Base-by-base conservation (phyloP, 2,888 invertebrate species). In the Rhingia campestris region DNA sequence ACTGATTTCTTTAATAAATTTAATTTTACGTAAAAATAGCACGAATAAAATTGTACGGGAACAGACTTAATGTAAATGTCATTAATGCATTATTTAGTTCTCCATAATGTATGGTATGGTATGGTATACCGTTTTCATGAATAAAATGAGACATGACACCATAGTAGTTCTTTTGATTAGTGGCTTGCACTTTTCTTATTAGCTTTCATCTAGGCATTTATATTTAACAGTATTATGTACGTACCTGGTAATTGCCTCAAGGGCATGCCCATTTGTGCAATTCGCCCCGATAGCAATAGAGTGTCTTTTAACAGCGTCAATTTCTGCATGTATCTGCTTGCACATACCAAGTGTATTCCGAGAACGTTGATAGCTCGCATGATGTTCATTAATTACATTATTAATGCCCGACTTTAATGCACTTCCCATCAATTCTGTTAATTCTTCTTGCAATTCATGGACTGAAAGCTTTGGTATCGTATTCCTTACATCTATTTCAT, bases 401-500 rank as follows among this genome's bases (percentile, higher is more conserved):
- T 95, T 94, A 49, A 97, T 93, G 88, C 95, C 93, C 74, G 94
- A 93, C 86, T 93, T 93, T 73, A 97, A 93, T 84, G 95, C 93
- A 86, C 93, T 94, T 67, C 94, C 94, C 86, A 97, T 93, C 88
- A 96, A 95, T 7, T 92, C 91, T 1, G 88, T 88, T 6, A 91
- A 81, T 81, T 91, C 91, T 54, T 91, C 90, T 86, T 89, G 86
- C 37, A 90, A 89, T 77, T 90, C 90, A 86, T 89, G 88, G 59
- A 89, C 89, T 76, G 90, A 89, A 69, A 94, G 92, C 86, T 94
- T 92, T 76, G 93, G 93, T 88, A 93, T 94, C 87, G 96, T 94
- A 90, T 96, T 95, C 88, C 95, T 95, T 88, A 95, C 95, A 84
- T 94, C 93, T 22, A 96, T 91, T 90, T 95, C 95, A 87, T 93